Conservation (phyloP, 2,888 invertebrate species). For the Pollenia griseotomentosa region DNA sequence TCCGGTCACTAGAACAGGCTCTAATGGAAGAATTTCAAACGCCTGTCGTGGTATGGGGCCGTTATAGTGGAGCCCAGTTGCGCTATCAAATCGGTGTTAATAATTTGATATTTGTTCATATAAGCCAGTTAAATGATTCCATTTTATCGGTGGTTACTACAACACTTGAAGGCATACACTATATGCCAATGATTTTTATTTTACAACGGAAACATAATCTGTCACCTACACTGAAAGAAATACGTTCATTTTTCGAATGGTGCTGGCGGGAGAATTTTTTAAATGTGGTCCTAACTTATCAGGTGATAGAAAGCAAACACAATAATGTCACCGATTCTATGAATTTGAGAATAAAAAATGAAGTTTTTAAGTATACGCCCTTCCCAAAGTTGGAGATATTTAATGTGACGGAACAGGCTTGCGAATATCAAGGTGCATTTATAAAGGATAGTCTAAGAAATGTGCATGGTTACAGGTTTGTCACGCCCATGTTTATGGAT, state of each 20-base stretch:
- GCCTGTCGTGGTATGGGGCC: slow-evolving; percentile 41
- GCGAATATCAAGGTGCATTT: slow-evolving; percentile 19
- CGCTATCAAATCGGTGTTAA: slow-evolving; percentile 35
- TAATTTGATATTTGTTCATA: slow-evolving; percentile 50
- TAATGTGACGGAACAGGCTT: slow-evolving; percentile 7
- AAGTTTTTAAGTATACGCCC: slow-evolving; percentile 52
- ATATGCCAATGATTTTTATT: slow-evolving; percentile 51
- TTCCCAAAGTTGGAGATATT: slow-evolving; percentile 35
- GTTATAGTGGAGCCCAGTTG: neutral
- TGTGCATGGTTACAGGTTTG: slow-evolving; percentile 46
- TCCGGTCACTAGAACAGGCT: slow-evolving; percentile 33
- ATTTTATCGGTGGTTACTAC: slow-evolving; percentile 23
- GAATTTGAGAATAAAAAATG: neutral
- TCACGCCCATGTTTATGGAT: slow-evolving; percentile 55
- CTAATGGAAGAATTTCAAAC: slow-evolving; percentile 42
- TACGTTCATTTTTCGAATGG: slow-evolving; percentile 40
- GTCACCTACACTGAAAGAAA: neutral
- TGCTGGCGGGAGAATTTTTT: slow-evolving; percentile 54
- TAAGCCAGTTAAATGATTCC: slow-evolving; percentile 31
- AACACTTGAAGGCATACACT: slow-evolving; percentile 33
- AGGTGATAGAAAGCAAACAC: neutral
- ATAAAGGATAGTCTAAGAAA: slow-evolving; percentile 15
- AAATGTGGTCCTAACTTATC: slow-evolving; percentile 51
- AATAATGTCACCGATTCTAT: neutral
- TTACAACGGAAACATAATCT: slow-evolving; percentile 10